A percentile compares a stretch with the other conserved stretches of the same genome.
Conservation (phyloP, 2,888 invertebrate species). For the Scelioninae gen. 1 region DNA sequence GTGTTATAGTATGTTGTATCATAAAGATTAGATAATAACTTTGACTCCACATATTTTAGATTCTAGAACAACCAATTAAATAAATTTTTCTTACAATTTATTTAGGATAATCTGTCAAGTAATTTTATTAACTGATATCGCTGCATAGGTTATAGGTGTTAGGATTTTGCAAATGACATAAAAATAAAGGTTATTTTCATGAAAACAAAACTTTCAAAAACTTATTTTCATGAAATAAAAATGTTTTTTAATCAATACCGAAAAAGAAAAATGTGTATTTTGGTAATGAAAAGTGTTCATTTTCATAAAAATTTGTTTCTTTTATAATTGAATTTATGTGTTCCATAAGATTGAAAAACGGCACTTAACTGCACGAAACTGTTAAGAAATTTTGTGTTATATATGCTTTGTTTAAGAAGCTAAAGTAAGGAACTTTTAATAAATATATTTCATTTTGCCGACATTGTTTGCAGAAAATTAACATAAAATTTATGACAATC, state of each 20-base stretch:
- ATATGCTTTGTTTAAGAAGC: too few relatives aligned
- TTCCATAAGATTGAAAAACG: not conserved
- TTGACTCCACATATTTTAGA: not conserved
- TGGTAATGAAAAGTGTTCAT: not conserved
- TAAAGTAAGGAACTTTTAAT: not conserved
- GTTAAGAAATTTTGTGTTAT: too few relatives aligned
- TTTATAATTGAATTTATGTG: too few relatives aligned
- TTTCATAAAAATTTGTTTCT: too few relatives aligned
- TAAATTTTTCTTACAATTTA: too few relatives aligned
- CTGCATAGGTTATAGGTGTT: too few relatives aligned
- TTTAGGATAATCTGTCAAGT: too few relatives aligned
- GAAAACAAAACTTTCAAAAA: not conserved
- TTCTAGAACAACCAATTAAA: not conserved
- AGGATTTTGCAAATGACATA: too few relatives aligned
- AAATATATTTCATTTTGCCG: constrained; percentile 1
- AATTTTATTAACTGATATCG: too few relatives aligned
- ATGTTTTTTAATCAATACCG: not conserved
- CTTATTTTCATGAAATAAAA: not conserved
- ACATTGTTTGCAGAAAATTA: constrained; percentile 33
- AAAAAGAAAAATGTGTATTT: not conserved
- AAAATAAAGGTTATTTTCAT: too few relatives aligned
- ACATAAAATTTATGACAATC: constrained; percentile 48
- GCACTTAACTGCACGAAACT: not conserved
- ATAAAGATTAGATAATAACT: not conserved
- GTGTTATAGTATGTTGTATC: too few relatives aligned